Evolutionary conservation across 2,113 vertebrate species (phyloP).

Genomic region (Neodontobutis hainanensis): DNA sequence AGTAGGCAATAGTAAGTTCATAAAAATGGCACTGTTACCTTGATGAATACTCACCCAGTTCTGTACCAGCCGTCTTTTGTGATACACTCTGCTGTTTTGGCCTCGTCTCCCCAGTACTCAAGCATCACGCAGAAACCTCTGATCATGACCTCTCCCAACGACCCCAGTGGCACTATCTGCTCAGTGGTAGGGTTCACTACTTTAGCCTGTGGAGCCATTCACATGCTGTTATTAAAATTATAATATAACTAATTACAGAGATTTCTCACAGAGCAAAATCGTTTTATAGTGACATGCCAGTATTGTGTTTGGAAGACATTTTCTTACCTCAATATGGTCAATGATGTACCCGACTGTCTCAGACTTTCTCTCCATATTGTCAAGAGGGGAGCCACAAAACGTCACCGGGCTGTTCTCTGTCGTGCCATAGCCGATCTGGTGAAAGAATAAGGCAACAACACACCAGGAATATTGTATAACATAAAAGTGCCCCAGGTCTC

Average conservation of each 20-base stretch:
- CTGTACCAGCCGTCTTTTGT: constrained; percentile 86
- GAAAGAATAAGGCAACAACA: constrained; percentile 8
- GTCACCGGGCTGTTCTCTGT: constrained; percentile 97
- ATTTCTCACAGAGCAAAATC: too few relatives aligned
- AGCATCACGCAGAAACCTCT: constrained; percentile 92
- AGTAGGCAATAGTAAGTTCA: too few relatives aligned
- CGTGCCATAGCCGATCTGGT: constrained; percentile 89
- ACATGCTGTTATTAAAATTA: not conserved
- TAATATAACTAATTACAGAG: too few relatives aligned
- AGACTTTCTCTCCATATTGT: constrained; percentile 77
- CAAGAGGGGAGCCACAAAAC: constrained; percentile 80
- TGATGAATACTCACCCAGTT: constrained; percentile 87
- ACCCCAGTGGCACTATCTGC: constrained; percentile 75
- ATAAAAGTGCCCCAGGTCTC: too few relatives aligned
- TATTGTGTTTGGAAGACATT: not conserved
- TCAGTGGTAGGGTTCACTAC: constrained; percentile 80
- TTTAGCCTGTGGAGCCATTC: constrained; percentile 81
- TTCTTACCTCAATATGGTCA: constrained; percentile 87
- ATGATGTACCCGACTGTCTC: constrained; percentile 84
- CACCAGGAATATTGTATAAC: not conserved
- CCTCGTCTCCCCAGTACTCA: constrained; percentile 87
- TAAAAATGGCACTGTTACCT: not conserved
- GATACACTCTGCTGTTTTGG: constrained; percentile 82
- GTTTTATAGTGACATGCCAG: not conserved
- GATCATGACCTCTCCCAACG: constrained; percentile 85